A percentile compares a stretch with the other conserved stretches of the same genome.
Evolutionary conservation across 2,113 vertebrate species (phyloP).

Genomic region (Misgurnus anguillicaudatus): DNA sequence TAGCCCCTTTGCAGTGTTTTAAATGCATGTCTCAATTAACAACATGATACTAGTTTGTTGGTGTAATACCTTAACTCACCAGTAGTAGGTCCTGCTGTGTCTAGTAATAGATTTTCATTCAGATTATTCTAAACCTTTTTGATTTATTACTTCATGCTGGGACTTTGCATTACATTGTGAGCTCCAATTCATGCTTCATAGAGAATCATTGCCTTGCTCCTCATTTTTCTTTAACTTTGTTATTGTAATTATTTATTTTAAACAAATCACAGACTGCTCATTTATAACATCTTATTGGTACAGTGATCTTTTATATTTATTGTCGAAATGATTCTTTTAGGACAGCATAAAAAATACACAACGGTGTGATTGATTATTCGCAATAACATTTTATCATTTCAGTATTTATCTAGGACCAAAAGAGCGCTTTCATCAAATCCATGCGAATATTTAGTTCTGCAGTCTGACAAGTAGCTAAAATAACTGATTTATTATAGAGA

Average conservation of each 20-base stretch:
- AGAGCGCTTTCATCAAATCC: not conserved
- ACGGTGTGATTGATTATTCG: not conserved
- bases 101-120: too few species aligned
- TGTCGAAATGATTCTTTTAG: not conserved
- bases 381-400: not conserved
- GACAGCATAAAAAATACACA: not conserved
- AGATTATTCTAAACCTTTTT: not conserved
- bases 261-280: not conserved
- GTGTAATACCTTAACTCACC: not conserved
- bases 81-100: not conserved
- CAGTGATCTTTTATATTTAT: not conserved
- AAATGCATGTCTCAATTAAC: constrained; percentile 42
- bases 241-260: not conserved
- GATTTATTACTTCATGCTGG: not conserved
- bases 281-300: not conserved
- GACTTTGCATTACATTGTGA: not conserved
- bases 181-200: not conserved
- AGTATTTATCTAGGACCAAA: not conserved
- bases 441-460: not conserved
- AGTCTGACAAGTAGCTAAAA: not conserved
- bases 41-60: not conserved
- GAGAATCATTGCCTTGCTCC: not conserved
- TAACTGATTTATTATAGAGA: constrained; percentile 59
- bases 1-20: not conserved
- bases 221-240: not conserved